A percentile compares a stretch with the other conserved stretches of the same genome.
Conservation (phyloP, 2,888 invertebrate genomes). For the Metopia argyrocephala region DNA sequence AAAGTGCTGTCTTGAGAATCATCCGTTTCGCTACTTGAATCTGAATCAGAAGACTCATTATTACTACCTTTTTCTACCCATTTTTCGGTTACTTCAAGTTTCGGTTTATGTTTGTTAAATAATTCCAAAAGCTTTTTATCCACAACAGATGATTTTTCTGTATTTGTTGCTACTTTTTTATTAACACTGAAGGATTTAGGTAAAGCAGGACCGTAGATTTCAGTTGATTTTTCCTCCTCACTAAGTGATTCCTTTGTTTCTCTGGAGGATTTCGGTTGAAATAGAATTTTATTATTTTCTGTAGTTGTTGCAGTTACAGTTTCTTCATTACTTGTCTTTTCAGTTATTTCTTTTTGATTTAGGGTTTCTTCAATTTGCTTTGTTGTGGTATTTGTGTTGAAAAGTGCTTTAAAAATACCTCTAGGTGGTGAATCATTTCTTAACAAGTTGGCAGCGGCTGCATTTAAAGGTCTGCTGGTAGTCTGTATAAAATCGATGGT, state of each 20-base stretch:
- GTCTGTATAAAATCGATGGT: constrained; percentile 59
- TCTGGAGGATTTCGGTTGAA: constrained; percentile 47
- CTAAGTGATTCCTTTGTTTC: constrained; percentile 10
- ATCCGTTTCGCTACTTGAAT: neutral
- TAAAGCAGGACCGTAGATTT: constrained; percentile 49
- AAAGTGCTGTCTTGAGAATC: constrained; percentile 11
- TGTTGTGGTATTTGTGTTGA: constrained; percentile 52
- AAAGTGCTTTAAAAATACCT: constrained; percentile 82
- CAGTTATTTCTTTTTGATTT: neutral
- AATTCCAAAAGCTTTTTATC: constrained; percentile 50
- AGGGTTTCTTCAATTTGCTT: neutral
- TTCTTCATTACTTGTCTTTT: neutral
- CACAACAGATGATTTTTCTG: constrained; percentile 19
- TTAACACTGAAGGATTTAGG: constrained; percentile 4
- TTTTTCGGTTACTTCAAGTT: constrained; percentile 32
- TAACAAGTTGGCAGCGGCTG: constrained; percentile 80
- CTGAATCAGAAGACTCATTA: constrained; percentile 16
- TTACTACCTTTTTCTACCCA: constrained; percentile 49
- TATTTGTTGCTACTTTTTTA: neutral
- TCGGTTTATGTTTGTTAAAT: constrained; percentile 52
- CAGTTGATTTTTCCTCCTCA: neutral
- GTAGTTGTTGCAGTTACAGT: neutral
- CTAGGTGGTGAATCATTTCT: constrained; percentile 85
- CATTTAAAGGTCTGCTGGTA: constrained; percentile 63
- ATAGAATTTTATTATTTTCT: constrained; percentile 34